Evolutionary conservation across 2,113 vertebrate species (phyloP).

Genomic region (Ursus arctos): DNA sequence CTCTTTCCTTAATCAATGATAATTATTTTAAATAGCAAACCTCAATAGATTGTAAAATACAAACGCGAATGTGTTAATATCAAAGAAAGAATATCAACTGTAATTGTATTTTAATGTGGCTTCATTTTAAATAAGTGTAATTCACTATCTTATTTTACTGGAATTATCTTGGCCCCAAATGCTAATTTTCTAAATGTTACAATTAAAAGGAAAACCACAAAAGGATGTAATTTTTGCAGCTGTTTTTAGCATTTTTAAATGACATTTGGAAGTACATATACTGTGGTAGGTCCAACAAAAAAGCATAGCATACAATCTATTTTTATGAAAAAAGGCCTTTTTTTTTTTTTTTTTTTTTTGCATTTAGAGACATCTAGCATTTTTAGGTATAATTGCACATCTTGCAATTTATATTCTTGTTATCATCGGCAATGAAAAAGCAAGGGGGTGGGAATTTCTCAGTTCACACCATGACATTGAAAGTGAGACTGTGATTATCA

Average conservation of each 20-base stretch:
- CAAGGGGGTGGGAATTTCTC: conserved; percentile 36
- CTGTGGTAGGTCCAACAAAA: conserved; percentile 46
- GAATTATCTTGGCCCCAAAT: conserved; percentile 61
- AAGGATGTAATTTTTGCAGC: conserved; percentile 65
- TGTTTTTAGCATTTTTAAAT: conserved; percentile 70
- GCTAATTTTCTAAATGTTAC: conserved; percentile 68
- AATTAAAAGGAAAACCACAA: conserved; percentile 69
- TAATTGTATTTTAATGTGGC: conserved; percentile 60
- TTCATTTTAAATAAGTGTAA: conserved; percentile 66
- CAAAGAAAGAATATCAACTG: conserved; percentile 13
- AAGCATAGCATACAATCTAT: conserved; percentile 12
- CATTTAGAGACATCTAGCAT: conserved; percentile 51
- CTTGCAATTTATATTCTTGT: conserved; percentile 31
- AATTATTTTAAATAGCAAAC: conserved; percentile 61
- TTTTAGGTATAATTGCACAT: conserved; percentile 35
- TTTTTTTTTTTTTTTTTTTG: conserved; percentile 46
- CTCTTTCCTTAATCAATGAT: conserved; percentile 43
- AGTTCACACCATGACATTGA: conserved; percentile 29
- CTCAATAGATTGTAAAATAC: conserved; percentile 61
- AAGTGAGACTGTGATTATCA: conserved; percentile 53
- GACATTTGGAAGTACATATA: conserved; percentile 51
- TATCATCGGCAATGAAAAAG: conserved; percentile 23
- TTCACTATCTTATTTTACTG: conserved; percentile 50
- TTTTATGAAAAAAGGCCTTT: conserved; percentile 56
- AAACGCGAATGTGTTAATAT: conserved; percentile 33